Evolutionary conservation across 2,888 invertebrate species (phyloP).

Genomic region (Ochlodes sylvanus): DNA sequence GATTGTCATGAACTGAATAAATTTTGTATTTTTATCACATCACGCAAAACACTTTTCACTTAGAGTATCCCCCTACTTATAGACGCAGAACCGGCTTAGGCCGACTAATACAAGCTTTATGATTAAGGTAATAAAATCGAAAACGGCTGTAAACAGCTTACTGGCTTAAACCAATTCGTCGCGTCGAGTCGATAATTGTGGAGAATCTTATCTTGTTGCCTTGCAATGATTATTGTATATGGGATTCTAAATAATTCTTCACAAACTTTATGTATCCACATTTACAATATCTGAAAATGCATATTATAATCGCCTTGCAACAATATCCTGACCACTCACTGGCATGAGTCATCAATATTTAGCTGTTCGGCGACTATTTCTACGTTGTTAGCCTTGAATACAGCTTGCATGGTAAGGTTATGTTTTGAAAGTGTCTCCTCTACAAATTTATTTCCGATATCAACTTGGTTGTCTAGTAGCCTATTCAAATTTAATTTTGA

Average conservation of each 20-base stretch:
- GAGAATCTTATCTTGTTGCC: too few relatives aligned
- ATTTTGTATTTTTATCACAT: too few relatives aligned
- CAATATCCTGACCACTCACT: constrained; percentile 47
- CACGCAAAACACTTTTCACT: too few relatives aligned
- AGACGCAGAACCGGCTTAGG: too few relatives aligned
- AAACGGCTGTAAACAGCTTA: too few relatives aligned
- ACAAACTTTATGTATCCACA: neutral
- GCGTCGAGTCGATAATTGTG: too few relatives aligned
- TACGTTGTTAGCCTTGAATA: constrained; percentile 44
- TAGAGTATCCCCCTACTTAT: too few relatives aligned
- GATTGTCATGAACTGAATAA: too few relatives aligned
- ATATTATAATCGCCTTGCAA: constrained; percentile 44
- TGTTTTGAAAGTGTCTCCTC: constrained; percentile 42
- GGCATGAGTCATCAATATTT: constrained; percentile 43
- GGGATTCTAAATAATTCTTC: too few relatives aligned
- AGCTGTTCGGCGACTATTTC: constrained; percentile 40
- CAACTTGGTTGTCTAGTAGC: constrained; percentile 13
- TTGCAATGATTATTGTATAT: too few relatives aligned
- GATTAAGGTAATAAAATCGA: too few relatives aligned
- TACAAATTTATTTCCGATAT: constrained; percentile 34
- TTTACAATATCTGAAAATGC: constrained; percentile 6
- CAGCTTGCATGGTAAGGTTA: constrained; percentile 39
- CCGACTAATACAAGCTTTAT: neutral
- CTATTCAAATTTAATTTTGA: constrained; percentile 13
- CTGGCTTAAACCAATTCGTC: too few relatives aligned